A percentile compares a stretch with the other conserved stretches of the same genome.
phyloP scores from a whole-genome alignment of 2,113 vertebrate genomes.

The Odontophorus gujanensis region DNA sequence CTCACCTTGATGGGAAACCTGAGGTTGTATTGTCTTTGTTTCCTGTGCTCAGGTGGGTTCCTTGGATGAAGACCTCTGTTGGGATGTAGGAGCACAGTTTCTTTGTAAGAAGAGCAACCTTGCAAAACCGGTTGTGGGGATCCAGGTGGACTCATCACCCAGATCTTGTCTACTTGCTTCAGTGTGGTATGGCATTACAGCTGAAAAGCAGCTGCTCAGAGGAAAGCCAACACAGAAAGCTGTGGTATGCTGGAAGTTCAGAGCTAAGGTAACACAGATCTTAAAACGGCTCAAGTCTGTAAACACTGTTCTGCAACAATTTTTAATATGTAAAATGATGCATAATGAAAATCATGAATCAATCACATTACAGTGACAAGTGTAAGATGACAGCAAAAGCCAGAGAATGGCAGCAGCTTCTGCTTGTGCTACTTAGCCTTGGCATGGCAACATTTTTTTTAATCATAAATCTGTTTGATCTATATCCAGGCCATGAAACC shows the following conservation, averaged over 20 bases:
- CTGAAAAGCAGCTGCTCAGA: constrained; percentile 6
- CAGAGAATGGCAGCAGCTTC: constrained; percentile 8
- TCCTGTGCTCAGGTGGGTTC: not conserved
- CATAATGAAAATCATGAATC: constrained; percentile 6
- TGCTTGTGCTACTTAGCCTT: not conserved
- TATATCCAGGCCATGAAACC: constrained; percentile 20
- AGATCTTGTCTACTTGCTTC: not conserved
- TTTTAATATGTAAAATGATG: constrained; percentile 54
- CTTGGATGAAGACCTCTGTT: not conserved
- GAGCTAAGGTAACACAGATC: not conserved
- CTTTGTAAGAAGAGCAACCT: not conserved
- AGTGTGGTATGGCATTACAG: not conserved
- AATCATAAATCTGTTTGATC: constrained; percentile 21
- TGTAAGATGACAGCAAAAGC: constrained; percentile 24
- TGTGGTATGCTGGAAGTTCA: constrained; percentile 18
- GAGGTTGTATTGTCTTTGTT: not conserved
- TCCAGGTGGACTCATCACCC: not conserved
- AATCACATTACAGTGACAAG: not conserved
- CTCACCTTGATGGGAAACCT: not conserved
- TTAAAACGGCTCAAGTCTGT: constrained; percentile 47
- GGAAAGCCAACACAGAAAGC: constrained; percentile 32
- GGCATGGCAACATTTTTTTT: not conserved
- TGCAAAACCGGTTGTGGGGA: not conserved
- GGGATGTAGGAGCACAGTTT: rapidly evolving
- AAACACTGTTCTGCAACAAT: constrained; percentile 32